These are phyloP conservation scores for Dysmachus trigonus DNA, from an alignment of 2,888 invertebrate species.

Conservation along the genomic window DNA sequence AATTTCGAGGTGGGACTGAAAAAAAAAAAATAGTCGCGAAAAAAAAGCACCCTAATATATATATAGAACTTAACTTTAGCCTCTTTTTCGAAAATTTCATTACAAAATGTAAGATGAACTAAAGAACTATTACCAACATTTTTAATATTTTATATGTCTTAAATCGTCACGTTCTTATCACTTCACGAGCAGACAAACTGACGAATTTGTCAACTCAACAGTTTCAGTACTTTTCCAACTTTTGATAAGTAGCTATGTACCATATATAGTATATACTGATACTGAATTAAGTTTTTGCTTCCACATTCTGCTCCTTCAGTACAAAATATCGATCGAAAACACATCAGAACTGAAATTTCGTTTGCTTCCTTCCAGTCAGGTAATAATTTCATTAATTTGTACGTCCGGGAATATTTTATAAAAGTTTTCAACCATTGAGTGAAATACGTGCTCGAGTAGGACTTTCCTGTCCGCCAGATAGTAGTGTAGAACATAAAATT, in stretches of 20 bases:
- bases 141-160: neutral
- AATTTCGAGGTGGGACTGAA: no score
- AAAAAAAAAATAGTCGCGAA: no score
- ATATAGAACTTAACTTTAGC: no score
- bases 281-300: neutral
- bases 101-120: no score
- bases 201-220: neutral
- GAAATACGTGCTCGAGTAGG: neutral
- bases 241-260: neutral
- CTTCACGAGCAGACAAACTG: neutral
- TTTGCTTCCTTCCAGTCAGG: slow-evolving; percentile 52
- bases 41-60: no score
- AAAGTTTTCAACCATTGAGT: neutral
- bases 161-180: neutral
- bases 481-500: neutral
- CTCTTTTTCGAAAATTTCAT: no score
- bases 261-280: no score
- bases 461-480: neutral
- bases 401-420: slow-evolving; percentile 47
- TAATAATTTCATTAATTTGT: slow-evolving; percentile 52
- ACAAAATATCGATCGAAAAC: neutral
- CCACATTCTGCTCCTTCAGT: neutral
- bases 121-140: neutral
- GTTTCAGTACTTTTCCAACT: neutral
- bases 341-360: slow-evolving; percentile 12